Evolutionary conservation across 1,140 invertebrate genomes (phyloP).

Genomic region (Geopemphigus sp.): DNA sequence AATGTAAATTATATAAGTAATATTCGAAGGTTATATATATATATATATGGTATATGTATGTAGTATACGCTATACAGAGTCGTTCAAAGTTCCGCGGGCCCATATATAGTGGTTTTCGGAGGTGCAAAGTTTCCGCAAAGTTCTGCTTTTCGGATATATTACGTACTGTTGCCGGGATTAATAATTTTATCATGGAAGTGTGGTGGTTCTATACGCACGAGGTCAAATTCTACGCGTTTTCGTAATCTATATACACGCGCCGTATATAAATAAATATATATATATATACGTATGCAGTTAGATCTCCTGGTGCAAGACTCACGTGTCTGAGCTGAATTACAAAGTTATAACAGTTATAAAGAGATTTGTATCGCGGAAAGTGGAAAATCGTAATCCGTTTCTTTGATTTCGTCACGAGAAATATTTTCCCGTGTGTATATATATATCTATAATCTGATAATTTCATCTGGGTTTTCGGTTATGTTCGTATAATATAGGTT

Average conservation of each 20-base stretch:
- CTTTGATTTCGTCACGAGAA: background rate
- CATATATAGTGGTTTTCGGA: conserved; percentile 33
- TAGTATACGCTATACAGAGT: too few relatives aligned
- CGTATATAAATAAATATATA: too few relatives aligned
- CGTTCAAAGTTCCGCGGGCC: conserved; percentile 26
- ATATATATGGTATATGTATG: too few relatives aligned
- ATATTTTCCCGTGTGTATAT: background rate
- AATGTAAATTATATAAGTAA: conserved; percentile 38
- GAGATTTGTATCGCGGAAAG: background rate
- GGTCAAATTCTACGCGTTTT: conserved; percentile 30
- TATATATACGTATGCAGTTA: background rate
- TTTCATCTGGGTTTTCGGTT: background rate
- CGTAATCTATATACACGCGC: background rate
- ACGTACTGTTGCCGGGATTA: conserved; percentile 27
- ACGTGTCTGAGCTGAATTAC: conserved; percentile 10
- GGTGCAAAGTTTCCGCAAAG: conserved; percentile 45
- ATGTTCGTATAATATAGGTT: background rate
- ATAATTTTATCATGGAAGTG: conserved; percentile 32
- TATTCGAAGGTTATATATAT: background rate
- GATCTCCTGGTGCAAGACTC: background rate
- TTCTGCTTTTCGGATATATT: conserved; percentile 34
- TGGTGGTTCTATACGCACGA: background rate
- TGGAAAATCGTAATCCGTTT: background rate
- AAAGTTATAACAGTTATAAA: conserved; percentile 25
- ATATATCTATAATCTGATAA: background rate